Evolutionary conservation across 2,797 vertebrate species (phyloP), one percentile per base, ranked within the genome.

Genomic region (Tenualosa thibaudeaui): DNA sequence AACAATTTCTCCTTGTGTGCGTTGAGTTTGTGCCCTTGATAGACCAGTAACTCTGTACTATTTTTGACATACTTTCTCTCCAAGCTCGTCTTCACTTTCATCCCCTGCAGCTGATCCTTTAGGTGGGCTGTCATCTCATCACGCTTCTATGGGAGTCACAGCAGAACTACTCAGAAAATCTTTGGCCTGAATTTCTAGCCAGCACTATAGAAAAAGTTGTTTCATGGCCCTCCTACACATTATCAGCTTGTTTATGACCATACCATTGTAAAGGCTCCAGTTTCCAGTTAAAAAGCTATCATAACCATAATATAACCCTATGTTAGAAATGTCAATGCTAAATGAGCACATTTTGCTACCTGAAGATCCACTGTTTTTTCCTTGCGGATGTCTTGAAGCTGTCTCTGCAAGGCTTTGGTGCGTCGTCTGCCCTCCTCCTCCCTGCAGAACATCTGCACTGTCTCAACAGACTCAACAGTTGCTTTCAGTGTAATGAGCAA

Each of bases 1-100:
- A 96, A 91, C 40, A 86, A 84, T 4, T 91, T 90, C 88, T 97
- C 96, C 0, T 92, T 81, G 31, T 86, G 88, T 19, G 22, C 89
- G 84, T 91, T 95, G 65, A 95, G 93, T 87, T 93, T 96, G 86
- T 95, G 92, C 1, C 88, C 93, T 89, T 95, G 94, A 10, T 91
- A 88, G 75, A 96, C 84, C 89, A 96, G 93, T 65, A 96, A 92
- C 49, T 95, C 93, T 0, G 88, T 88, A n/a, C 88, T 91, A 88
- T 85, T 95, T 90, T 95, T 96, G 87, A 91, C 84, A 3, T 94
- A 96, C 84, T 81, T 86, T 85, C 90, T 93, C 88, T 95, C 93
- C 89, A 90, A 91, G 50, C 89, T 85, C 0, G 90, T 89, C 91
- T 91, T 96, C 26, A 95, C 93, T 2, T 93, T 95, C 88, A 90